These are phyloP conservation scores for Oncorhynchus masou DNA, from an alignment of 2,113 vertebrate genomes.

Conservation along the genomic window DNA sequence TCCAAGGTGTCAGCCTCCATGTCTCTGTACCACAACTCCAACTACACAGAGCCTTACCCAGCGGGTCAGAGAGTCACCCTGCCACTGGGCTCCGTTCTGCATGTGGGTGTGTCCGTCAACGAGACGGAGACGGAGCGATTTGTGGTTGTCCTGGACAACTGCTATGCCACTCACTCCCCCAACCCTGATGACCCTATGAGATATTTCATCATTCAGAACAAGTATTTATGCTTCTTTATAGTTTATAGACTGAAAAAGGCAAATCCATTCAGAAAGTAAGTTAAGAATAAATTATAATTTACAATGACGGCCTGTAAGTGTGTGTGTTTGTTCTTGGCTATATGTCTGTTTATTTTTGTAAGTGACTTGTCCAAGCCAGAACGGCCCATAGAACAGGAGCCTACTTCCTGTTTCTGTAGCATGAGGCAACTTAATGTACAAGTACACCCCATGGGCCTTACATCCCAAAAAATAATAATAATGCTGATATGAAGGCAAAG, in stretches of 20 bases:
- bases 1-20: conserved; percentile 39
- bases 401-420: too few relatives aligned
- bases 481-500: too few relatives aligned
- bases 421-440: neutral
- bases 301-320: neutral
- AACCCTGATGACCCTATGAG: conserved; percentile 15
- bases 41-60: conserved; percentile 47
- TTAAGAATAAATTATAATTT: neutral
- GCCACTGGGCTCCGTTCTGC: conserved; percentile 50
- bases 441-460: neutral
- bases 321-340: neutral
- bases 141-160: conserved; percentile 59
- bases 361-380: neutral
- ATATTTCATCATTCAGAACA: conserved; percentile 58
- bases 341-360: neutral
- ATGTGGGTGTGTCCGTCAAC: conserved; percentile 50
- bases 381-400: too few relatives aligned
- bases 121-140: conserved; percentile 31
- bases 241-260: neutral
- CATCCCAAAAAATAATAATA: too few relatives aligned
- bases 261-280: neutral
- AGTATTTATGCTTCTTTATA: conserved; percentile 39
- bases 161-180: conserved; percentile 48
- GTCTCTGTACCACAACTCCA: conserved; percentile 49
- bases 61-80: conserved; percentile 29